These are phyloP conservation scores for Danio rerio DNA, from an alignment of 2,113 vertebrate genomes.

Conservation along the genomic window DNA sequence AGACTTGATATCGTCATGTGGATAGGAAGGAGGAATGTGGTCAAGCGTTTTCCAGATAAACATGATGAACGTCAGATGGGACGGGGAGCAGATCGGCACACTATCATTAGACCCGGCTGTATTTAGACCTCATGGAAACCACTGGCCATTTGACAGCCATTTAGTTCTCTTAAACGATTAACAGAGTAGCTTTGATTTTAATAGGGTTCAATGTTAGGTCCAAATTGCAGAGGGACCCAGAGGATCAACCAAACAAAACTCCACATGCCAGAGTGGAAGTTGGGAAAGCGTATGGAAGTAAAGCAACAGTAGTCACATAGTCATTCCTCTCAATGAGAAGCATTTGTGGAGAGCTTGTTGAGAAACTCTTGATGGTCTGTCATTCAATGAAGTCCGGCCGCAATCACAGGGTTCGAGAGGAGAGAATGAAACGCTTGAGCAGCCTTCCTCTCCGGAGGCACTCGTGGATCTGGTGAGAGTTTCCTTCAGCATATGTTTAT, in stretches of 20 bases:
- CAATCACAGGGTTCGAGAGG: conserved; percentile 77
- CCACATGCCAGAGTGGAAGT: not conserved
- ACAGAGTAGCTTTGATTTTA: not conserved
- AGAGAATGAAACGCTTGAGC: conserved; percentile 93
- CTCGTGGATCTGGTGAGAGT: conserved; percentile 99
- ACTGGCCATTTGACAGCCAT: not conserved
- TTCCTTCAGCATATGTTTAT: not conserved
- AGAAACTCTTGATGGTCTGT: conserved; percentile 38
- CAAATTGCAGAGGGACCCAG: not conserved
- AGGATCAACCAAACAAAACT: not conserved
- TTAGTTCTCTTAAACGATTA: not conserved
- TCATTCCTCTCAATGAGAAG: conserved; percentile 46
- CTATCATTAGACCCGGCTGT: not conserved
- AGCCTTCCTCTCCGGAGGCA: conserved; percentile 95
- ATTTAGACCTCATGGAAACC: not conserved
- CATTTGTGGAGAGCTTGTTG: conserved; percentile 45
- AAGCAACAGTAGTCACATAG: not conserved
- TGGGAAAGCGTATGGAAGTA: not conserved
- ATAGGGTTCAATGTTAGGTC: not conserved
- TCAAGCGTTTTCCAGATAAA: conserved; percentile 76
- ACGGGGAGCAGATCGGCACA: not conserved
- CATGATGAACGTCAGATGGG: conserved; percentile 65
- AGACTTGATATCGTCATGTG: conserved; percentile 71
- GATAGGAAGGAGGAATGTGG: conserved; percentile 74
- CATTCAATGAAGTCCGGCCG: conserved; percentile 76